Evolutionary conservation across 2,888 invertebrate genomes (phyloP).

Genomic region (Hyalella azteca): DNA sequence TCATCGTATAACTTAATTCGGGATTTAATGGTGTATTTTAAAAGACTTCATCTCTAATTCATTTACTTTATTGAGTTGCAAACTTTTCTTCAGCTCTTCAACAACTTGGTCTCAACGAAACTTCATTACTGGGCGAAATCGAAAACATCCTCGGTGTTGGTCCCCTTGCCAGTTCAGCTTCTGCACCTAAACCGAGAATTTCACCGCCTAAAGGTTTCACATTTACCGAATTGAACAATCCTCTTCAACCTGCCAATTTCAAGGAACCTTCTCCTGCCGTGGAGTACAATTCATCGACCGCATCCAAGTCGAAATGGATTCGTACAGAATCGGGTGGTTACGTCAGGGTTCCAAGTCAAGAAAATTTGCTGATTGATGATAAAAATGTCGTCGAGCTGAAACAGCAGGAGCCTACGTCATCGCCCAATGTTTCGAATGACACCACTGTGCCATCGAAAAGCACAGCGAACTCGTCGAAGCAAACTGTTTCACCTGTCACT

Average conservation of each 20-base stretch:
- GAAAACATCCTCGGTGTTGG: constrained; percentile 55
- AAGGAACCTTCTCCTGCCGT: background rate
- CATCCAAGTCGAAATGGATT: constrained; percentile 10
- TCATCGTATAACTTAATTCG: no score
- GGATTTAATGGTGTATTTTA: no score
- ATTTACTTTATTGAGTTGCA: background rate
- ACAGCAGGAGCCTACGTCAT: background rate
- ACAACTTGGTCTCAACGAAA: constrained; percentile 52
- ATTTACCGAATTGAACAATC: background rate
- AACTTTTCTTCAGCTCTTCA: constrained; percentile 44
- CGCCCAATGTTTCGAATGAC: no score
- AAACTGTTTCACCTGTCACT: background rate
- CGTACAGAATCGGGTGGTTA: constrained; percentile 31
- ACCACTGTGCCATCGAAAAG: no score
- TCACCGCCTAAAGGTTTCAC: constrained; percentile 17
- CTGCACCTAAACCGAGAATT: background rate
- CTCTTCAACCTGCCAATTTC: background rate
- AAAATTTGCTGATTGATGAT: background rate
- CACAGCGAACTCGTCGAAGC: background rate
- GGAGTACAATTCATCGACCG: background rate
- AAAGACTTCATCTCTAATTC: background rate
- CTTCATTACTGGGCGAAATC: constrained; percentile 53
- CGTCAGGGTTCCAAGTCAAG: constrained; percentile 24
- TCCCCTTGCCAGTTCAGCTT: constrained; percentile 25
- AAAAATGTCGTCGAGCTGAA: no score